Percentiles rank a stretch among this genome's conserved stretches.
Evolutionary conservation across 2,113 vertebrate species (phyloP).

Genomic region (Channa maculata): DNA sequence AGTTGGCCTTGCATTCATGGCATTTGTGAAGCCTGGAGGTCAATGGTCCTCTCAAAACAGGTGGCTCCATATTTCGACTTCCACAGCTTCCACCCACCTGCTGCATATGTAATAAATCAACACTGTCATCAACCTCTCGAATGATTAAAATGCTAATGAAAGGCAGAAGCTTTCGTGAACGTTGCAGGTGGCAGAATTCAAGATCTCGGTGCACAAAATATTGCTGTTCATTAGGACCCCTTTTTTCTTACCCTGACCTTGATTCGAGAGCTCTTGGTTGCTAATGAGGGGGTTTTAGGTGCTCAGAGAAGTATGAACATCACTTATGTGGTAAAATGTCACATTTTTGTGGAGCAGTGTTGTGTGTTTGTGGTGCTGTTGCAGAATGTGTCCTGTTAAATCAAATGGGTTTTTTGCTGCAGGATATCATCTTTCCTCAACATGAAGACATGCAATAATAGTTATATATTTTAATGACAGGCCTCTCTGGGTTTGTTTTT

Average conservation of each 20-base stretch:
- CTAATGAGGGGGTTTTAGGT: background rate
- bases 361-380: background rate
- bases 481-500: too few species aligned
- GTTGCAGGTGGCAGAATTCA: conserved; percentile 1
- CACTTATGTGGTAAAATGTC: background rate
- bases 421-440: too few species aligned
- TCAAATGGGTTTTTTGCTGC: too few species aligned
- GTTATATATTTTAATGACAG: too few species aligned
- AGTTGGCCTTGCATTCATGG: background rate
- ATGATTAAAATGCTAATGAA: conserved; percentile 6
- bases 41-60: background rate
- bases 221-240: background rate
- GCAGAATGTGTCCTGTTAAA: too few species aligned
- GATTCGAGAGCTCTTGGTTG: background rate
- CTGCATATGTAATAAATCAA: conserved; percentile 39
- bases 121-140: conserved; percentile 13
- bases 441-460: too few species aligned
- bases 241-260: background rate
- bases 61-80: conserved; percentile 3
- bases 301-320: background rate
- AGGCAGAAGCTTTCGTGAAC: conserved; percentile 8
- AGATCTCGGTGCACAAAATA: background rate
- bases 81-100: background rate
- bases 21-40: conserved; percentile 21
- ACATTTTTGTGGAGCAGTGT: background rate